Percentiles rank a stretch among this genome's conserved stretches.
Conservation (phyloP, 2,113 vertebrate genomes). For the Prunella fulvescens region DNA sequence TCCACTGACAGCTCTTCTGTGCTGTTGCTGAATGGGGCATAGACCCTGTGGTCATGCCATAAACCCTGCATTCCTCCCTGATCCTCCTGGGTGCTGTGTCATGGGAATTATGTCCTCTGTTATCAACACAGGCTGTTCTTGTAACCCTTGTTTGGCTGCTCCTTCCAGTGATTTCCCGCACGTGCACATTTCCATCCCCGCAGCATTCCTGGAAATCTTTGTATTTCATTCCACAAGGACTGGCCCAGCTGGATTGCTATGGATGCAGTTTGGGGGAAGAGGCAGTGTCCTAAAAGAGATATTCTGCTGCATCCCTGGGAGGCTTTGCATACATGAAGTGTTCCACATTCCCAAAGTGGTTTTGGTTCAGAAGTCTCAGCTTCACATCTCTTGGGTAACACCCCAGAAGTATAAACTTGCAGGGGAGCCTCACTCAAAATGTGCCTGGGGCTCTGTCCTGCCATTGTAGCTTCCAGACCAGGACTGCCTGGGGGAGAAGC, state of each 20-base stretch:
- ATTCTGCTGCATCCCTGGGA: background rate
- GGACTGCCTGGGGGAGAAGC: background rate
- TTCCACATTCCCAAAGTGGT: background rate
- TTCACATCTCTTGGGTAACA: background rate
- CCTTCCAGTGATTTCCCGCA: background rate
- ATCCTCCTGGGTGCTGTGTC: background rate
- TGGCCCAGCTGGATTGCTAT: background rate
- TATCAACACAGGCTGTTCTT: conserved; percentile 47
- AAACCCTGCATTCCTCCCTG: conserved; percentile 3
- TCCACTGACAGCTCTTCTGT: background rate
- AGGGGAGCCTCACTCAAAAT: background rate
- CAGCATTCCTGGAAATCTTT: background rate
- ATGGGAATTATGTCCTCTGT: background rate
- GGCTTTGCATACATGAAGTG: background rate
- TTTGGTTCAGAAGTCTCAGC: background rate
- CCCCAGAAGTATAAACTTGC: background rate
- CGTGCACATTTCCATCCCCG: background rate
- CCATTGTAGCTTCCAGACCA: background rate
- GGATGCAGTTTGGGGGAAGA: background rate
- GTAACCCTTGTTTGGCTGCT: conserved; percentile 47
- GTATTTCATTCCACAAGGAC: background rate
- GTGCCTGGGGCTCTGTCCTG: background rate
- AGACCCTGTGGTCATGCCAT: background rate
- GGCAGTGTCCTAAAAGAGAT: background rate
- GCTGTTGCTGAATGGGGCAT: background rate